phyloP scores from a whole-genome alignment of 2,113 vertebrate genomes.

The Corythaeola cristata region DNA sequence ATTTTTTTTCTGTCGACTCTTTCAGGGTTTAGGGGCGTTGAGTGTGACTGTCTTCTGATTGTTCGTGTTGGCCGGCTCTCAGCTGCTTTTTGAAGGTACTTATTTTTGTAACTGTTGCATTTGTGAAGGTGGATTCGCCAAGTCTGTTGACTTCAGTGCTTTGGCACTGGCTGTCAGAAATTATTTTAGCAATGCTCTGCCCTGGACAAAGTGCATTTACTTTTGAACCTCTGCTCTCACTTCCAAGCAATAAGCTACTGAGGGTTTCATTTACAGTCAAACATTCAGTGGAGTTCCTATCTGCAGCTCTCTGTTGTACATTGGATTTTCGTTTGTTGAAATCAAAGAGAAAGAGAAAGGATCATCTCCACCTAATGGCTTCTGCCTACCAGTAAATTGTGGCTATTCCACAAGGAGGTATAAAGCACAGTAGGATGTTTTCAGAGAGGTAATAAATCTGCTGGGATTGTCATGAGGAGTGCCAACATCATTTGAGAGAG shows the following conservation, averaged over 20 bases:
- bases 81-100: conserved; percentile 61
- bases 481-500: conserved; percentile 29
- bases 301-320: conserved; percentile 29
- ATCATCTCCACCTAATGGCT: conserved; percentile 41
- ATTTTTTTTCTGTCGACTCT: not conserved
- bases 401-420: conserved; percentile 31
- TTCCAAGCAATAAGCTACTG: conserved; percentile 73
- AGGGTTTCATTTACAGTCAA: conserved; percentile 73
- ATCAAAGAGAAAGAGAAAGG: conserved; percentile 9
- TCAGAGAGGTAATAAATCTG: conserved; percentile 50
- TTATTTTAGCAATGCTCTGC: conserved; percentile 68
- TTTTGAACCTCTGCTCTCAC: conserved; percentile 61
- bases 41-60: conserved; percentile 10
- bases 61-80: conserved; percentile 14
- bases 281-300: conserved; percentile 34
- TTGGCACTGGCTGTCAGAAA: conserved; percentile 69
- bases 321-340: conserved; percentile 28
- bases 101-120: conserved; percentile 74
- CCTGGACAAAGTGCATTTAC: conserved; percentile 73
- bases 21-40: not conserved
- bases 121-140: conserved; percentile 61
- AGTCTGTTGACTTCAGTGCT: conserved; percentile 72
- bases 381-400: conserved; percentile 51
- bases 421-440: conserved; percentile 34
- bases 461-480: not conserved